Evolutionary conservation across 2,888 invertebrate species (phyloP).

Genomic region (Molanna angustata): DNA sequence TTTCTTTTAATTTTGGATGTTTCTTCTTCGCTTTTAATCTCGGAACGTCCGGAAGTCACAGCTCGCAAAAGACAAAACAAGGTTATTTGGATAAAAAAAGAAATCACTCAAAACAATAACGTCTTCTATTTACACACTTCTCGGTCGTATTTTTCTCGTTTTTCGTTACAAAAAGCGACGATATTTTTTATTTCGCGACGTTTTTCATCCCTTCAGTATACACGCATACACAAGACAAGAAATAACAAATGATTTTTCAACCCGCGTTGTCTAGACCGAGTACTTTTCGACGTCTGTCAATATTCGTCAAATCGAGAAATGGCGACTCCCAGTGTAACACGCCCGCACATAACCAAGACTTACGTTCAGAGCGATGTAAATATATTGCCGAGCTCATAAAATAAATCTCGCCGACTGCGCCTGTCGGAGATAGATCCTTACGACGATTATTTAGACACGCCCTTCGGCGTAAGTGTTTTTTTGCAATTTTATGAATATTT

Average conservation of each 20-base stretch:
- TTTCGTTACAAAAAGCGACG: neutral
- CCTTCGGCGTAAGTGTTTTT: conserved; percentile 57
- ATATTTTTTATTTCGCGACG: conserved; percentile 35
- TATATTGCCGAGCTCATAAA: conserved; percentile 16
- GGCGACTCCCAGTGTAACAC: conserved; percentile 55
- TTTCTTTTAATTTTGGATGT: neutral
- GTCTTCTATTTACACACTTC: conserved; percentile 9
- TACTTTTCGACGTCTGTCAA: conserved; percentile 57
- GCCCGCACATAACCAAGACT: conserved; percentile 11
- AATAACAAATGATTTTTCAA: conserved; percentile 29
- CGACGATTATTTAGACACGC: conserved; percentile 53
- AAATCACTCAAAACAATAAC: conserved; percentile 42
- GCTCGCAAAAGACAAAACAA: conserved; percentile 24
- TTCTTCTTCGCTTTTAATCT: neutral
- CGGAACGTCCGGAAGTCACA: conserved; percentile 20
- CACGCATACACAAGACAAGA: conserved; percentile 31
- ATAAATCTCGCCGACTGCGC: conserved; percentile 16
- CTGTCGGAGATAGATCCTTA: conserved; percentile 19
- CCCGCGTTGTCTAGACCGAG: conserved; percentile 24
- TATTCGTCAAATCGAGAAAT: conserved; percentile 71
- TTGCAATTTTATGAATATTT: no score
- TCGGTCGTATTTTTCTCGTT: conserved; percentile 13
- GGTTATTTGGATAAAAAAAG: conserved; percentile 36
- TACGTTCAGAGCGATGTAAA: conserved; percentile 18
- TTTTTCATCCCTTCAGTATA: conserved; percentile 50